These are phyloP conservation scores for Calameuta pallipes DNA, from an alignment of 2,888 invertebrate genomes.

Conservation along the genomic window DNA sequence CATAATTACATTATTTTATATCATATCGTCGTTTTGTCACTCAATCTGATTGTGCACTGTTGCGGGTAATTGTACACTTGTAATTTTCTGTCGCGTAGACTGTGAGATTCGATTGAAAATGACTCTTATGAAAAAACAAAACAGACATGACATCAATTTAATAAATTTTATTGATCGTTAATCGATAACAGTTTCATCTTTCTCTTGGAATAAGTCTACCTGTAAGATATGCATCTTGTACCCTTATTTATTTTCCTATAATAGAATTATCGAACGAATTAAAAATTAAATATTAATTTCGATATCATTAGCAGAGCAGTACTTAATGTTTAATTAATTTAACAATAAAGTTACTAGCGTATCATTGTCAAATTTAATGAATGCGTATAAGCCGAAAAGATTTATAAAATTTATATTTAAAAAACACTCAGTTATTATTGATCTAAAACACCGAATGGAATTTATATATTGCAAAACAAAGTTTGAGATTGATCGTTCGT, in stretches of 20 bases:
- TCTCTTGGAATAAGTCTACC: neutral
- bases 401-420: no score
- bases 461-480: no score
- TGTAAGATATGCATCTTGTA: neutral
- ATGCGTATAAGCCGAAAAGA: neutral
- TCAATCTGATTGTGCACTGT: slow-evolving; percentile 1
- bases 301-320: no score
- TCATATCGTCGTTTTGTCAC: slow-evolving; percentile 19
- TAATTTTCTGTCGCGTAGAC: neutral
- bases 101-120: neutral
- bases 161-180: neutral
- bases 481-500: no score
- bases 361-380: no score
- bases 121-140: neutral
- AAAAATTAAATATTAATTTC: no score
- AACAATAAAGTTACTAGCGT: no score
- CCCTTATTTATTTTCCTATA: neutral
- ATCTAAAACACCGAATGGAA: no score
- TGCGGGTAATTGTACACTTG: neutral
- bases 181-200: neutral
- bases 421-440: no score
- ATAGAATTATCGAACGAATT: neutral
- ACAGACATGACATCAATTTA: neutral
- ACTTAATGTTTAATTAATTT: no score
- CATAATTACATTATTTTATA: slow-evolving; percentile 46